Evolutionary conservation across 1,140 invertebrate genomes (phyloP).

Genomic region (Drosophila guanche): DNA sequence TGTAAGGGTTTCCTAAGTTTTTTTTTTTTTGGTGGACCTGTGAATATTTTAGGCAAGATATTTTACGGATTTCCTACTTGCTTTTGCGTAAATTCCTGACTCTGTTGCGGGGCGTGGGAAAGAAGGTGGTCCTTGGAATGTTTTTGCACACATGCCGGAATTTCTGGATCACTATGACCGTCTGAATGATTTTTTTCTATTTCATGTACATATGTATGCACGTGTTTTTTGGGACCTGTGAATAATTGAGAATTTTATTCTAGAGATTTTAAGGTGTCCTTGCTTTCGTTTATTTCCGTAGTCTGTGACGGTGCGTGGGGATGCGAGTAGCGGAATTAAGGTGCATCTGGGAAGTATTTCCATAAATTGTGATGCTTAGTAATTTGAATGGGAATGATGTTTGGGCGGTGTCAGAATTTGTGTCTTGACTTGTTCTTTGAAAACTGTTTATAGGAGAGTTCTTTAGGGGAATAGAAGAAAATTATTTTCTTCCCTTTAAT

Average conservation of each 20-base stretch:
- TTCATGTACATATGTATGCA: no score
- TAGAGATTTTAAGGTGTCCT: slow-evolving; percentile 15
- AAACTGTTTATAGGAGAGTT: no score
- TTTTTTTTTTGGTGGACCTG: background rate
- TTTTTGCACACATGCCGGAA: slow-evolving; percentile 46
- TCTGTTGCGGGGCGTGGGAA: slow-evolving; percentile 7
- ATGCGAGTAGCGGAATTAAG: background rate
- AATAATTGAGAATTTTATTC: slow-evolving; percentile 15
- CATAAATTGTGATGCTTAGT: no score
- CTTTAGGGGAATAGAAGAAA: no score
- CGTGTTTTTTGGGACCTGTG: slow-evolving; percentile 1
- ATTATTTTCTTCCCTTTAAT: no score
- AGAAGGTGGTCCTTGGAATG: slow-evolving; percentile 1
- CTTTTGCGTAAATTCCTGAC: slow-evolving; percentile 16
- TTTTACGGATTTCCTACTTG: slow-evolving; percentile 55
- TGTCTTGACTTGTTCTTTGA: no score
- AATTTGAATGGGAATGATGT: background rate
- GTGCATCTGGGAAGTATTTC: background rate
- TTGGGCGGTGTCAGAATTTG: no score
- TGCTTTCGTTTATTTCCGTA: slow-evolving; percentile 31
- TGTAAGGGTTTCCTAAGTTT: slow-evolving; percentile 35
- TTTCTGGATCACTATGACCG: slow-evolving; percentile 15
- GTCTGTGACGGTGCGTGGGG: slow-evolving; percentile 5
- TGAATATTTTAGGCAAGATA: slow-evolving; percentile 19
- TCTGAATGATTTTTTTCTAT: slow-evolving; percentile 53